phyloP scores from a whole-genome alignment of 2,113 vertebrate species.

The Perognathus longimembris region DNA sequence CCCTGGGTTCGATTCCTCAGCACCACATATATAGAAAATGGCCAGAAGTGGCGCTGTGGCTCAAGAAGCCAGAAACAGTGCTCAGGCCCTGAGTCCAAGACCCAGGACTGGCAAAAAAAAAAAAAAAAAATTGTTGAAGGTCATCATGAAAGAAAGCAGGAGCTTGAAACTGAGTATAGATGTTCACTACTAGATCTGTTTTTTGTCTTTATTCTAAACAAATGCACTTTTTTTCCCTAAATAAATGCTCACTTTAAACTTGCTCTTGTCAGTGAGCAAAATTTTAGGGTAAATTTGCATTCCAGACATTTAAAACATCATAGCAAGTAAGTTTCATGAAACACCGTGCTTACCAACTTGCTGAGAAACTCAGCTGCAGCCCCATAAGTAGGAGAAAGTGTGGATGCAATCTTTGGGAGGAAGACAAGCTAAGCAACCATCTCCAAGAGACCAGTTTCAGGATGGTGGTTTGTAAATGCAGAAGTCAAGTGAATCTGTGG shows the following conservation, averaged over 20 bases:
- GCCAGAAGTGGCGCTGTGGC: no score
- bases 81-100: no score
- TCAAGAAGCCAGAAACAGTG: no score
- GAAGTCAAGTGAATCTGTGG: constrained; percentile 41
- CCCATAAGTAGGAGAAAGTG: neutral
- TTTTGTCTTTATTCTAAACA: constrained; percentile 19
- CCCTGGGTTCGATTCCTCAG: no score
- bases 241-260: constrained; percentile 6
- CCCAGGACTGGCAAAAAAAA: no score
- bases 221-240: neutral
- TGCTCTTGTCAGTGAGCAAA: constrained; percentile 38
- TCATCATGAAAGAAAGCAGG: neutral
- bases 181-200: neutral
- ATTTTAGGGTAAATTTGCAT: constrained; percentile 44
- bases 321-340: constrained; percentile 34
- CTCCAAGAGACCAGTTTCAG: neutral
- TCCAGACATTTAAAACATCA: constrained; percentile 37
- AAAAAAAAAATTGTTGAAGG: no score
- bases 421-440: neutral
- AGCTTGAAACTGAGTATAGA: constrained; percentile 7
- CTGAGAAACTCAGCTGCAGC: constrained; percentile 51
- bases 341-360: constrained; percentile 18
- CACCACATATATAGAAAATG: no score
- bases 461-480: constrained; percentile 12
- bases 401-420: neutral